Base-by-base conservation (phyloP, 1,140 invertebrate genomes). In the Drosophila subpulchrella region DNA sequence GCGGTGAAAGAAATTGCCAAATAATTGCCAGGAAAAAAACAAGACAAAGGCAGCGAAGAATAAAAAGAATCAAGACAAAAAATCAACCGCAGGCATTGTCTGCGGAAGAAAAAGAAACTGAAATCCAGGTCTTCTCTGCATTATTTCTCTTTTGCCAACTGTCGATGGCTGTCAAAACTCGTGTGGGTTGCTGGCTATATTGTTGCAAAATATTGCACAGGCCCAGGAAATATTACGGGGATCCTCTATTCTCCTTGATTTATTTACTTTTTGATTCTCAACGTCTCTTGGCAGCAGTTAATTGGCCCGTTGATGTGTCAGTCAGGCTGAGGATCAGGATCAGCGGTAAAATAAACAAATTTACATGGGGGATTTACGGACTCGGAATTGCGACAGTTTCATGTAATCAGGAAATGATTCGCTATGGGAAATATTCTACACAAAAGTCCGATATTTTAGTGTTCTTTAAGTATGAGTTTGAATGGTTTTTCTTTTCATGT, bases 211-310 rank as follows among this genome's bases (percentile, higher is more conserved):
- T 81, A 50, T 84, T 84, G 59, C 76, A 66, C 48, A 63, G 78
- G 56, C 62, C 46, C 78, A 88, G 83, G 84, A 88, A 88, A 84
- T 88, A 88, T 89, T 88, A 82, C 79, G 67, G 48, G 12, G 39
- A 4, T 27, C 56, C 12, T 24, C 46, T 13, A 59, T 71, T 72
- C 36, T 56, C 75, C 68, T 82, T 82, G 68, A 75, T 76, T 88
- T 86, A 76, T 86, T 86, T 86, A 88, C 82, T 86, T 86, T 86
- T 88, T 86, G 82, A 85, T 85, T 90, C 61, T 72, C 66, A 57
- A 12, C 47, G 27, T 54, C 50, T 54, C 48, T 57, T 78, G 84
- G 50, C 66, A 72, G 66, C 85, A 84, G 84, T 89, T 89, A 89
- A 89, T 89, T 89, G 84, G 84, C 41, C 71, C 50, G 50, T 74